Evolutionary conservation across 2,113 vertebrate genomes (phyloP).

Genomic region (Catharus bicknelli): DNA sequence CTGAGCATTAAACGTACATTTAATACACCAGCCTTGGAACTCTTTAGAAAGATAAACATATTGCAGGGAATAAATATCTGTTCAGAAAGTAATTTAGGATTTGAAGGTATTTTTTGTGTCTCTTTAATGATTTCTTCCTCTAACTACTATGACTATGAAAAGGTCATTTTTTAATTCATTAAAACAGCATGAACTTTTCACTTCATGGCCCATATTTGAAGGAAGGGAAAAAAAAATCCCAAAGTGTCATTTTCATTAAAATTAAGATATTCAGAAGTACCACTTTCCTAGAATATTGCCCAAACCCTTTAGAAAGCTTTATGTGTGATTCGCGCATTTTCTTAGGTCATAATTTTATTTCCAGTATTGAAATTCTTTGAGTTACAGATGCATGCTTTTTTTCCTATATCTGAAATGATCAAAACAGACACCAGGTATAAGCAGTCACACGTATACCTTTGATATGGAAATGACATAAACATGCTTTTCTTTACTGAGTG

Average conservation of each 20-base stretch:
- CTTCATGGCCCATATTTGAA: not conserved
- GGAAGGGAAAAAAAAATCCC: not conserved
- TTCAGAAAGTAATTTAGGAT: not conserved
- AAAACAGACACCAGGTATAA: not conserved
- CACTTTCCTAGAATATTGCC: not conserved
- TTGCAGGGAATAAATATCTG: not conserved
- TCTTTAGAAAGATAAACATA: slow-evolving; percentile 14
- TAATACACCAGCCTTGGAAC: not conserved
- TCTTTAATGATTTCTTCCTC: not conserved
- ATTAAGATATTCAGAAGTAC: not conserved
- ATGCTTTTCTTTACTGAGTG: not conserved
- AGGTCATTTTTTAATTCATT: slow-evolving; percentile 11
- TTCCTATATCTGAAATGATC: not conserved
- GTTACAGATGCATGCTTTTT: not conserved
- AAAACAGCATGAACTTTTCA: not conserved
- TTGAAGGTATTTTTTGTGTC: not conserved
- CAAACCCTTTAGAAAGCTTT: not conserved
- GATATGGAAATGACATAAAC: not conserved
- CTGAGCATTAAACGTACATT: not conserved
- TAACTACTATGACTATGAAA: not conserved
- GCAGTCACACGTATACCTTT: not conserved
- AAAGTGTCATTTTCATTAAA: not conserved
- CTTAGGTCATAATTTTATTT: not conserved
- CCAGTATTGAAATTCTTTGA: not conserved
- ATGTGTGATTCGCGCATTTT: not conserved